A percentile compares a stretch with the other conserved stretches of the same genome.
phyloP scores from a whole-genome alignment of 2,888 invertebrate genomes.

The Chouioia cunea region DNA sequence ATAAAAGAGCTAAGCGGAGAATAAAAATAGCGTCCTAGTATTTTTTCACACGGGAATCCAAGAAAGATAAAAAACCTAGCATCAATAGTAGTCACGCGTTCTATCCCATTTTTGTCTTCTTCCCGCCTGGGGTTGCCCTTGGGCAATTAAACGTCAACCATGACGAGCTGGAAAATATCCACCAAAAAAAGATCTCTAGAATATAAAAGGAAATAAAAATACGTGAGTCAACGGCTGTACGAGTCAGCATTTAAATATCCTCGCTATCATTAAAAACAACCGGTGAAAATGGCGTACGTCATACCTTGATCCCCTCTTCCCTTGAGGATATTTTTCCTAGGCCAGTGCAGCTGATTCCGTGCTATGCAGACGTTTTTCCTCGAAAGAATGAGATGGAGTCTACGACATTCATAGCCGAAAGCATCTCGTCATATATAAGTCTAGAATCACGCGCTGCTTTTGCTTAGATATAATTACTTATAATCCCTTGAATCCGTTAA shows the following conservation, averaged over 20 bases:
- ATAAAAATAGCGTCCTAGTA: constrained; percentile 30
- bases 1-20: constrained; percentile 30
- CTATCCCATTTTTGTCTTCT: constrained; percentile 26
- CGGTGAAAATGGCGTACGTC: constrained; percentile 11
- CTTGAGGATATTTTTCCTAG: neutral
- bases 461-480: no score
- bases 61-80: neutral
- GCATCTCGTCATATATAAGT: no score
- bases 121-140: constrained; percentile 3
- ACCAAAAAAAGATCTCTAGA: neutral
- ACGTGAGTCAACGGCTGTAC: neutral
- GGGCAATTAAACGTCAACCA: constrained; percentile 24
- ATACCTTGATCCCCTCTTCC: constrained; percentile 9
- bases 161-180: constrained; percentile 13
- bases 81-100: neutral
- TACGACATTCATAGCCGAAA: no score
- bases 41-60: constrained; percentile 12
- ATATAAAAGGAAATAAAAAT: neutral
- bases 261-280: constrained; percentile 31
- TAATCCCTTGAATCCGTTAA: no score
- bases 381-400: no score
- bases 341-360: neutral
- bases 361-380: neutral
- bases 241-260: constrained; percentile 24
- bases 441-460: no score